Base-by-base conservation (phyloP, 2,113 vertebrate genomes). In the Caranx ignobilis region DNA sequence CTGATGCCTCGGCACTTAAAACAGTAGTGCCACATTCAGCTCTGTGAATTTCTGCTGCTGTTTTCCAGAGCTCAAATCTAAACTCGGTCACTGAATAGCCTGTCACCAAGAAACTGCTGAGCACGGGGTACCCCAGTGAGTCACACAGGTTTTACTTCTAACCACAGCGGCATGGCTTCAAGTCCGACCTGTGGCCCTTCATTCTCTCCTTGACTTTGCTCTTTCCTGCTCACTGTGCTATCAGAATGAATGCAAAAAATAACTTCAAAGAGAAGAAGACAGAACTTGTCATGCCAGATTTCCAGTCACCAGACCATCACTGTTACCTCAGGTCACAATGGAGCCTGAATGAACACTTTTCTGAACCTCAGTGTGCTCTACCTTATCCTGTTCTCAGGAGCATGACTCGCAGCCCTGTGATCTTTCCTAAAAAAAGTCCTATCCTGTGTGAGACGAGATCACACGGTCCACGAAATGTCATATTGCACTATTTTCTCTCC, bases 401-500 rank as follows among this genome's bases (percentile, higher is more conserved):
- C 26, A 26, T 26, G 26, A 26, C 26, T 26, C 26, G 26, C 26
- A 48, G 34, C 19, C 16, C 3, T 13, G 37, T 21, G n/a, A 26
- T 55, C 11, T 61, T 57, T 26, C 52, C 57, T 12, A 50, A 11
- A 32, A 34, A 41, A 69, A 68, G 21, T 68, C 47, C 50, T 47
- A 11, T 43, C 21, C 31, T 59, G 39, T 11, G 60, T 54, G 1
- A 71, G 43, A 45, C 3, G 11, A 26, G 12, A 59, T 68, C 48
- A 63, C 9, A 19, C 3, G 59, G 52, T 64, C 26, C 26, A 18
- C 39, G 11, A 77, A 73, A 80, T 59, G 11, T 59, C 9, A 48
- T 32, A 45, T 35, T 78, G 13, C 19, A 9, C 62, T 83, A 35
- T 75, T 70, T 43, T 75, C 59, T 56, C 63, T 67, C 41, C 43